Percentiles rank a stretch among this genome's conserved stretches.
These are phyloP conservation scores for Malurus leucopterus DNA, from an alignment of 2,797 vertebrate species.

Conservation along the genomic window DNA sequence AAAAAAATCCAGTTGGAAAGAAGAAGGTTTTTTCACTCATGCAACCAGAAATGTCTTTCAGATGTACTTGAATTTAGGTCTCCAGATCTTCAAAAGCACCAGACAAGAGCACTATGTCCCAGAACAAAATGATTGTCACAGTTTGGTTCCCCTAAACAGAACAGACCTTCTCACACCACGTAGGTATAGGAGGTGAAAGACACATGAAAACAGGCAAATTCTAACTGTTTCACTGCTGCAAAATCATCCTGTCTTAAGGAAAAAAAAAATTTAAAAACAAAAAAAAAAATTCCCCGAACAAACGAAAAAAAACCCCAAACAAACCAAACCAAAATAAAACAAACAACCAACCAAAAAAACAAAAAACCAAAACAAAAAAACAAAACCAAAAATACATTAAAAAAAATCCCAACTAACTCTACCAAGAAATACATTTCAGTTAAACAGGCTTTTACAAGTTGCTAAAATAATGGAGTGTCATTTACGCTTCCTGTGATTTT, in stretches of 20 bases:
- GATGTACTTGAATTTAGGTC: background rate
- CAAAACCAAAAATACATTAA: background rate
- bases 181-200: background rate
- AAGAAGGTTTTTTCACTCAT: background rate
- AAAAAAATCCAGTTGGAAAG: background rate
- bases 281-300: background rate
- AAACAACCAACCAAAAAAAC: too few species aligned
- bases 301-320: too few species aligned
- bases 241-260: background rate
- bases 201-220: background rate
- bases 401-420: too few species aligned
- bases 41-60: background rate
- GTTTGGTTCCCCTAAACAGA: background rate
- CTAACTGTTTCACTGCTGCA: background rate
- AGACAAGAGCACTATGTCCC: background rate
- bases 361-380: too few species aligned
- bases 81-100: slow-evolving; percentile 2
- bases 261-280: background rate
- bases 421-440: background rate
- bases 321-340: background rate
- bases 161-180: background rate
- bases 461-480: background rate
- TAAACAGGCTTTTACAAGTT: background rate
- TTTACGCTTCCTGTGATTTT: background rate
- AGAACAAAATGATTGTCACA: slow-evolving; percentile 16